Base-by-base conservation (phyloP, 2,797 vertebrate species). In the Gastrophryne carolinensis region DNA sequence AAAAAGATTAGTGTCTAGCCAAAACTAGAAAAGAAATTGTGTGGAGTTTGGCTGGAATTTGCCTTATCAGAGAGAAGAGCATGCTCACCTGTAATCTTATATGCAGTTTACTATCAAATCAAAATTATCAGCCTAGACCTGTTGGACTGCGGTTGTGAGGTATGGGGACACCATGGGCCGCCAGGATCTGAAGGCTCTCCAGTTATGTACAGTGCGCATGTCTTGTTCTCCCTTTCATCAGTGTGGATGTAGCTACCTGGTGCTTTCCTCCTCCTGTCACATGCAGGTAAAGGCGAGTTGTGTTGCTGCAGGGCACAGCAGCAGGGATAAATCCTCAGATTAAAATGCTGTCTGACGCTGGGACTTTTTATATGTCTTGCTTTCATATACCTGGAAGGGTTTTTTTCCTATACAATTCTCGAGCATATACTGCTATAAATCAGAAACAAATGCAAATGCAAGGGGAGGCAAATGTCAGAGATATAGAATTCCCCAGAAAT, bases 301-400 rank as follows among this genome's bases (percentile, higher is more conserved):
- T 1, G 30, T 78, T 65, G 68, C 75, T 69, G 21, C 15, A 65
- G 67, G 67, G 75, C 52, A 50, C 53, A 54, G 32, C 27, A 35
- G 24, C 39, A 65, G 27, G 58, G 50, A 77, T 77, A 77, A 77
- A 77, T 77, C 74, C 74, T 70, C 7, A 65, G 60, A 72, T 78
- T 78, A 65, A 65, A 71, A 52, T 65, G 32, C 60, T 78, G 75
- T 60, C 67, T 78, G 39, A 15, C 17, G 47, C 54, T 47, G 27
- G 57, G 32, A 29, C 29, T 67, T 39, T 58, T 39, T 19, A 44
- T 57, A 47, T 44, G 72, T 67, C 64, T 67, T 2, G 15, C 68
- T 69, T 75, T 75, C 47, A 75, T 66, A 58, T 66, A 58, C 53
- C 29, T 58, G 50, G 13, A 75, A 69, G 56, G 61, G 53, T 69